Conservation (phyloP, 2,888 invertebrate species). For the Escarpia spicata region DNA sequence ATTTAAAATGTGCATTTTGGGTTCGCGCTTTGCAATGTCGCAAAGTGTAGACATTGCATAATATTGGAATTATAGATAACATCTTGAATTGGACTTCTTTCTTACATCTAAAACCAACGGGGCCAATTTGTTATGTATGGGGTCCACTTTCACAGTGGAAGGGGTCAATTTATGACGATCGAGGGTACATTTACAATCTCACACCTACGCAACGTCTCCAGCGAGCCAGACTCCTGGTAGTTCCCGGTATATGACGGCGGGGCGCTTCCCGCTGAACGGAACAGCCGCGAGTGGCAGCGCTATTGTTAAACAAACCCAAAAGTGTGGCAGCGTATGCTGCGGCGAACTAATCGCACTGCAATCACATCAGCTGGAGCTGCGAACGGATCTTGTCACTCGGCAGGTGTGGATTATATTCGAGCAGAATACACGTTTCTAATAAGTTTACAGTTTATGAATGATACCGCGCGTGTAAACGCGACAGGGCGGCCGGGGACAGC, state of each 20-base stretch:
- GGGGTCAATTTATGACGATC: background rate
- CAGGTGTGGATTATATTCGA: background rate
- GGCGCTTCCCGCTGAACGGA: background rate
- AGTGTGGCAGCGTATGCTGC: background rate
- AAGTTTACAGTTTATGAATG: constrained; percentile 10
- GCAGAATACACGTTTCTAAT: background rate
- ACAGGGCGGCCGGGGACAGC: background rate
- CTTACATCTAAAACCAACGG: background rate
- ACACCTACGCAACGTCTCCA: background rate
- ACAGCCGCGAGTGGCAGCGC: constrained; percentile 2
- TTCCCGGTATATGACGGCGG: background rate
- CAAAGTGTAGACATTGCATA: background rate
- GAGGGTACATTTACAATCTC: background rate
- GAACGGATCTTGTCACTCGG: background rate
- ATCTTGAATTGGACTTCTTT: background rate
- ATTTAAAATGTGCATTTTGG: too few species aligned
- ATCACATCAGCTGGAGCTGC: constrained; percentile 1
- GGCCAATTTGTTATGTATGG: background rate
- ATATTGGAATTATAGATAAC: background rate
- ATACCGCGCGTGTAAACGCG: background rate
- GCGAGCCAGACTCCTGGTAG: background rate
- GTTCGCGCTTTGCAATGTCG: background rate
- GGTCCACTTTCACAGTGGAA: background rate
- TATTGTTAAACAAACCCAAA: constrained; percentile 16
- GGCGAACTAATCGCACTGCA: constrained; percentile 6